Percentiles rank a stretch among this genome's conserved stretches.
Conservation (phyloP, 2,113 vertebrate species). For the Anser cygnoides region DNA sequence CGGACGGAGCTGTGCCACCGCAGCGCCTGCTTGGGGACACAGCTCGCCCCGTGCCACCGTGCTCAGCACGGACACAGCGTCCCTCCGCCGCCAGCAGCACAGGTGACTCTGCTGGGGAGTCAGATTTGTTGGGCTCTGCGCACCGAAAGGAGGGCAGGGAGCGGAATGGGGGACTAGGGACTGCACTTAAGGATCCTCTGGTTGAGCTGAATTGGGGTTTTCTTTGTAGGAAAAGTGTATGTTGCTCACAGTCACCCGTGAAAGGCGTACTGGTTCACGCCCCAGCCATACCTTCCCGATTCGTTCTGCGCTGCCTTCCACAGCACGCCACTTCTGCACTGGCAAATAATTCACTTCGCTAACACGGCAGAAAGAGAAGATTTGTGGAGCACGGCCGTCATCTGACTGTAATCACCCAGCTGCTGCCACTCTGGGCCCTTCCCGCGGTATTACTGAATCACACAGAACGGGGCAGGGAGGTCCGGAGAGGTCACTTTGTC, state of each 20-base stretch:
- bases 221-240: not conserved
- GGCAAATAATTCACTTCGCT: not conserved
- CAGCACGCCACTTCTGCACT: not conserved
- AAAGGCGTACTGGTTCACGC: not conserved
- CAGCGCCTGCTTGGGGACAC: not conserved
- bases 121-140: not conserved
- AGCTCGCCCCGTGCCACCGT: not conserved
- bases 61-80: not conserved
- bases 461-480: not conserved
- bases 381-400: not conserved
- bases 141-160: not conserved
- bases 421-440: not conserved
- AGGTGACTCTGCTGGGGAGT: not conserved
- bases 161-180: not conserved
- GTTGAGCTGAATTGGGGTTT: not conserved
- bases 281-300: not conserved
- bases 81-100: not conserved
- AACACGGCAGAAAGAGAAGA: not conserved
- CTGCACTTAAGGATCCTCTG: rapidly evolving
- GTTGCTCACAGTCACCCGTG: not conserved
- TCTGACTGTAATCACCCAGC: not conserved
- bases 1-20: not conserved
- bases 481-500: not conserved
- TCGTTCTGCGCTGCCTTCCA: not conserved
- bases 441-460: not conserved